Evolutionary conservation across 2,113 vertebrate species (phyloP).

Genomic region (Psilopsiagon aurifrons): DNA sequence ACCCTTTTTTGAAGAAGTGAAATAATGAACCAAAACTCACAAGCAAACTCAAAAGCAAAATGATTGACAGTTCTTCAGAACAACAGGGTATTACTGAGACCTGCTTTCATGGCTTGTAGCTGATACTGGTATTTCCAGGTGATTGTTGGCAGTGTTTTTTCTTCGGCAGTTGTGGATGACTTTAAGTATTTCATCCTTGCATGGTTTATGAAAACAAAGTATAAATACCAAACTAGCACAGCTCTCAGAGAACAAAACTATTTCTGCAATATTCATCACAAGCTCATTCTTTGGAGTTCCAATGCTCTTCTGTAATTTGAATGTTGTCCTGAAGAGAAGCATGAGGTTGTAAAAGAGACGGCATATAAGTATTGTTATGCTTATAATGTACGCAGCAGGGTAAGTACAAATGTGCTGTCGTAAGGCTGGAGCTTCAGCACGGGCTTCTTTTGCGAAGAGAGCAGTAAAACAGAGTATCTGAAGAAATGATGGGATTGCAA

Average conservation of each 20-base stretch:
- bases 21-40: neutral
- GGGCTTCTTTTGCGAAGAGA: constrained; percentile 25
- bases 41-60: neutral
- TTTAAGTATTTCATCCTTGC: constrained; percentile 52
- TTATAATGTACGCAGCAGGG: neutral
- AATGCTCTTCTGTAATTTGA: neutral
- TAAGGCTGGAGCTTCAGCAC: neutral
- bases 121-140: neutral
- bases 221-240: constrained; percentile 66
- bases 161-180: constrained; percentile 33
- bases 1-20: neutral
- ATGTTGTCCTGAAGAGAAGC: constrained; percentile 64
- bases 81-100: neutral
- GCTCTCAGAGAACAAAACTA: constrained; percentile 78
- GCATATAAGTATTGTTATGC: constrained; percentile 36
- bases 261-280: constrained; percentile 75
- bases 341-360: constrained; percentile 72
- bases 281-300: constrained; percentile 34
- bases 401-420: constrained; percentile 15
- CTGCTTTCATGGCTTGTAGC: accelerated
- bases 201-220: constrained; percentile 68
- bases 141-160: neutral
- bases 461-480: constrained; percentile 55
- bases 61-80: neutral
- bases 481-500: constrained; percentile 68